A percentile compares a stretch with the other conserved stretches of the same genome.
Evolutionary conservation across 2,888 invertebrate genomes (phyloP).

Genomic region (Campoplex nolae): DNA sequence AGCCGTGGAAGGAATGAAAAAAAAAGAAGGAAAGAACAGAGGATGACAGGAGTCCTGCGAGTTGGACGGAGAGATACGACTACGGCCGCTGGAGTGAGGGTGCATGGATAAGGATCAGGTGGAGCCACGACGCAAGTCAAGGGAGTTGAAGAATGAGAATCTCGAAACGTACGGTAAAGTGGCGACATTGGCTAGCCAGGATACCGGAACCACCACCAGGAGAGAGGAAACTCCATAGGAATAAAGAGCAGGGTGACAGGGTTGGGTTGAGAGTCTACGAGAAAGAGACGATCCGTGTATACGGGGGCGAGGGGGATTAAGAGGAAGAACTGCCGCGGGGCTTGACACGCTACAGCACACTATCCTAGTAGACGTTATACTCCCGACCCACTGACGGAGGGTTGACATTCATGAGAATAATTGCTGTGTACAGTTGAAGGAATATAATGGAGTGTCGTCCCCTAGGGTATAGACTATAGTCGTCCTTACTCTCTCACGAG

Average conservation of each 20-base stretch:
- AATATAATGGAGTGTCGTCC: slow-evolving; percentile 68
- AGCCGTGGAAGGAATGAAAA: slow-evolving; percentile 24
- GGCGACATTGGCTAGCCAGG: slow-evolving; percentile 11
- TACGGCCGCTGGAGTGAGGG: not conserved
- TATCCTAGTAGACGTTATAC: slow-evolving; percentile 58
- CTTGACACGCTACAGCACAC: slow-evolving; percentile 43
- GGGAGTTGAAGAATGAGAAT: slow-evolving; percentile 47
- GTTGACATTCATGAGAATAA: slow-evolving; percentile 74
- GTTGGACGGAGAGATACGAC: slow-evolving; percentile 47
- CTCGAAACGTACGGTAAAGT: slow-evolving; percentile 32
- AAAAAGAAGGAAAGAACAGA: not conserved
- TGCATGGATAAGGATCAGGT: slow-evolving; percentile 29
- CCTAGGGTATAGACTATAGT: slow-evolving; percentile 58
- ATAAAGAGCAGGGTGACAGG: slow-evolving; percentile 47
- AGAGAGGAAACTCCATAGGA: slow-evolving; percentile 26
- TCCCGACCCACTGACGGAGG: slow-evolving; percentile 65
- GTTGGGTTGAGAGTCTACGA: slow-evolving; percentile 62
- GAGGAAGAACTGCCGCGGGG: slow-evolving; percentile 49
- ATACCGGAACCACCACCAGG: not conserved
- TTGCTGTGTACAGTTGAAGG: slow-evolving; percentile 70
- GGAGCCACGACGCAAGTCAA: slow-evolving; percentile 41
- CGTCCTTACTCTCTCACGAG: slow-evolving; percentile 42
- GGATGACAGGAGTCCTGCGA: slow-evolving; percentile 33
- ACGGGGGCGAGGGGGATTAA: slow-evolving; percentile 65
- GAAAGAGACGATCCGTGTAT: slow-evolving; percentile 59